Evolutionary conservation across 2,797 vertebrate species (phyloP), one percentile per base, ranked within the genome.

Genomic region (Tachyglossus aculeatus): DNA sequence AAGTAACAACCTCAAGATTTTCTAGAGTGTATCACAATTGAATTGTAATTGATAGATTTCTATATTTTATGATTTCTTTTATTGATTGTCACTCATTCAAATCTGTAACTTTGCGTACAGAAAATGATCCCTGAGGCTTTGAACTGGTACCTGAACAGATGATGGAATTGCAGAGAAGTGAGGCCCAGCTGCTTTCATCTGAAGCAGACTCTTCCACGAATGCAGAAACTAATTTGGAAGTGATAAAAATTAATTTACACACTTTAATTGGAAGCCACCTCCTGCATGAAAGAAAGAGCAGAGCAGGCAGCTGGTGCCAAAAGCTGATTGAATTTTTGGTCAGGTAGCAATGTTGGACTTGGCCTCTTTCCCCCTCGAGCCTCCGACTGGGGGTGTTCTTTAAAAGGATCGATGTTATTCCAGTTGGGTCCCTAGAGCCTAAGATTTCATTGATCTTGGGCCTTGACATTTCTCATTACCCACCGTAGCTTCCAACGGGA

Each of bases 301-400:
- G 75, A 43, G 64, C 79, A 83, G 83, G 82, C 86, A 88, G 79
- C 87, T 72, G 79, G 76, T 83, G 84, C 77, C 85, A 69, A 84
- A 82, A 83, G 86, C 89, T 95, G 96, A 97, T 96, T 96, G 93
- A 95, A 95, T 96, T 95, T 95, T 96, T 96, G 96, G 95, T 96
- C 91, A 91, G 93, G 93, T 92, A 94, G 93, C 94, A 94, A 88
- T 93, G 92, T 87, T 91, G 91, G 90, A 90, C 92, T 93, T 90
- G 91, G 90, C 90, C 78, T 55, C 87, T 89, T 87, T 91, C 91
- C 92, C 88, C 93, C 96, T 91, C 83, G 90, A 86, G 91, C 90
- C 92, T 82, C 89, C 92, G 93, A 89, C 90, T 94, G 88, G n/a
- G n/a, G n/a, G 90, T 91, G 90, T 93, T 92, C 92, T 93, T 92